Conservation (phyloP, 2,888 invertebrate genomes). For the Platynereis dumerilii region DNA sequence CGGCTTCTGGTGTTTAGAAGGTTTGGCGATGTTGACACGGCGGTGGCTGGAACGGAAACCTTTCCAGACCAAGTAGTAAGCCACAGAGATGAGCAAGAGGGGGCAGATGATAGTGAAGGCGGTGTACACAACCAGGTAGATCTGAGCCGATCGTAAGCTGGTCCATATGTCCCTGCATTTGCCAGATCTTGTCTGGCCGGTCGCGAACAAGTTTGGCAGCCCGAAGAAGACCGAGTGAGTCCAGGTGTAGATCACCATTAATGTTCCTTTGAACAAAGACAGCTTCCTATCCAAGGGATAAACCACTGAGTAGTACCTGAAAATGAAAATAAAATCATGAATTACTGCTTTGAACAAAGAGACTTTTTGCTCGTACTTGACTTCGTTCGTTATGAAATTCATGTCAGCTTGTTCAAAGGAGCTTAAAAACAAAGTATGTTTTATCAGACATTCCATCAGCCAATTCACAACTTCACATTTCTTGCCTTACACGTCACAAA, state of each 20-base stretch:
- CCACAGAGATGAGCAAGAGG: slow-evolving; percentile 11
- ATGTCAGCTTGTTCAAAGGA: too few relatives aligned
- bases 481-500: too few relatives aligned
- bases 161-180: background rate
- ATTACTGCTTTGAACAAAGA: too few relatives aligned
- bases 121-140: slow-evolving; percentile 3
- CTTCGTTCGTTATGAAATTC: too few relatives aligned
- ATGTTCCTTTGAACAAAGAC: slow-evolving; percentile 5
- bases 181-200: slow-evolving; percentile 8
- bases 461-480: too few relatives aligned
- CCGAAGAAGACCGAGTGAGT: slow-evolving; percentile 11
- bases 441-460: too few relatives aligned
- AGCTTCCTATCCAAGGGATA: slow-evolving; percentile 23
- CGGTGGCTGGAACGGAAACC: slow-evolving; percentile 17
- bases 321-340: slow-evolving; percentile 7
- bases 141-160: background rate
- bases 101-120: slow-evolving; percentile 16
- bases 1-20: background rate
- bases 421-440: too few relatives aligned
- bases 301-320: slow-evolving; percentile 24
- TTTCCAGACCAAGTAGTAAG: slow-evolving; percentile 25
- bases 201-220: slow-evolving; percentile 13
- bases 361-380: too few relatives aligned
- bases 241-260: slow-evolving; percentile 20
- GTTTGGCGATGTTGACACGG: slow-evolving; percentile 13